phyloP scores from a whole-genome alignment of 2,888 invertebrate genomes.

The Acanthosepion pharaonis region DNA sequence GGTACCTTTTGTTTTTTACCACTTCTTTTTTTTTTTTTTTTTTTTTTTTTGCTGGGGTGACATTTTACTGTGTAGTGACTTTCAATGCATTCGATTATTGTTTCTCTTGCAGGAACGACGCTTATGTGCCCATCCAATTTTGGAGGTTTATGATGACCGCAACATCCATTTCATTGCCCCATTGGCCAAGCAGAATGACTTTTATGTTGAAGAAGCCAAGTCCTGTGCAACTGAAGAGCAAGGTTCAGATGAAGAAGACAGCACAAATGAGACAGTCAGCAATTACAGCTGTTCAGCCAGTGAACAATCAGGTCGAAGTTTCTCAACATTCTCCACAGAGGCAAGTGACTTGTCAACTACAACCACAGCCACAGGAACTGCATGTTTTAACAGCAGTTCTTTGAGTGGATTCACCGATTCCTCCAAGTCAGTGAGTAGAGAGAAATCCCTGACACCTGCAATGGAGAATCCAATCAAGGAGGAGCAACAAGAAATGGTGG shows the following conservation, averaged over 20 bases:
- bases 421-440: neutral
- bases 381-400: neutral
- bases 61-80: too few relatives aligned
- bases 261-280: conserved; percentile 45
- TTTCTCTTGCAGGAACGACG: conserved; percentile 66
- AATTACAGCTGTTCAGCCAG: conserved; percentile 36
- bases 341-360: conserved; percentile 17
- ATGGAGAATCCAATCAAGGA: neutral
- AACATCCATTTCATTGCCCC: conserved; percentile 75
- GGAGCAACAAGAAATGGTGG: neutral
- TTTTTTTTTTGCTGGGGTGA: too few relatives aligned
- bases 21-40: too few relatives aligned
- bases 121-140: conserved; percentile 75
- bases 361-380: conserved; percentile 41
- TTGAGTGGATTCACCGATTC: neutral
- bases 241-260: conserved; percentile 45
- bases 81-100: too few relatives aligned
- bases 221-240: conserved; percentile 53
- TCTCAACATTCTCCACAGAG: neutral
- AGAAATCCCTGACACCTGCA: conserved; percentile 36
- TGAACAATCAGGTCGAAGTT: conserved; percentile 10
- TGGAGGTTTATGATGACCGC: conserved; percentile 75
- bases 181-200: conserved; percentile 75
- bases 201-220: conserved; percentile 75
- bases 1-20: too few relatives aligned